Evolutionary conservation across 2,888 invertebrate genomes (phyloP).

Genomic region (Dichetophora obliterata): DNA sequence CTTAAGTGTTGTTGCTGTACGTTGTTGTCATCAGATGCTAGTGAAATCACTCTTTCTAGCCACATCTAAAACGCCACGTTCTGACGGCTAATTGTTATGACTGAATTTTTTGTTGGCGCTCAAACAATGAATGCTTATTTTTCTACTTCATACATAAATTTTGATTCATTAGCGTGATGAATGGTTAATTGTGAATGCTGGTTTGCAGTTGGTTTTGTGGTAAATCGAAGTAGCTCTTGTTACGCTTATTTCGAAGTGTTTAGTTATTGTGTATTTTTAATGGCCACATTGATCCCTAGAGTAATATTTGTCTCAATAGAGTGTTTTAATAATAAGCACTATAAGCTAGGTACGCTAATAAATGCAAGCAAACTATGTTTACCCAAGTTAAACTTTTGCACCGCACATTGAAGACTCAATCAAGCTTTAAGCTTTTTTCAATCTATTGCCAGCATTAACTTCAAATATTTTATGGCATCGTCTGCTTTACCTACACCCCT

Average conservation of each 20-base stretch:
- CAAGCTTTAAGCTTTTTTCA: no score
- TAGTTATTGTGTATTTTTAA: neutral
- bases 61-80: constrained; percentile 16
- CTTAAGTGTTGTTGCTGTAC: constrained; percentile 22
- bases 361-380: neutral
- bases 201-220: neutral
- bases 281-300: neutral
- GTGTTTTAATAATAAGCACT: neutral
- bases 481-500: no score
- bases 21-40: constrained; percentile 52
- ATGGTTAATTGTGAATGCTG: constrained; percentile 10
- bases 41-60: constrained; percentile 47
- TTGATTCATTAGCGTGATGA: constrained; percentile 7
- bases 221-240: neutral
- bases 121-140: neutral
- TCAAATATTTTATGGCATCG: no score
- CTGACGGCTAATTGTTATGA: constrained; percentile 57
- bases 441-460: no score
- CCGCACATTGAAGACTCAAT: no score
- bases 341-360: neutral
- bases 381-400: neutral
- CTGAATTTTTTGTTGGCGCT: neutral
- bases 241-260: neutral
- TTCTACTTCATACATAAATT: neutral
- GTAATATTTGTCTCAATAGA: neutral